Conservation (phyloP, 1,140 invertebrate species). For the Drosophila nebulosa region DNA sequence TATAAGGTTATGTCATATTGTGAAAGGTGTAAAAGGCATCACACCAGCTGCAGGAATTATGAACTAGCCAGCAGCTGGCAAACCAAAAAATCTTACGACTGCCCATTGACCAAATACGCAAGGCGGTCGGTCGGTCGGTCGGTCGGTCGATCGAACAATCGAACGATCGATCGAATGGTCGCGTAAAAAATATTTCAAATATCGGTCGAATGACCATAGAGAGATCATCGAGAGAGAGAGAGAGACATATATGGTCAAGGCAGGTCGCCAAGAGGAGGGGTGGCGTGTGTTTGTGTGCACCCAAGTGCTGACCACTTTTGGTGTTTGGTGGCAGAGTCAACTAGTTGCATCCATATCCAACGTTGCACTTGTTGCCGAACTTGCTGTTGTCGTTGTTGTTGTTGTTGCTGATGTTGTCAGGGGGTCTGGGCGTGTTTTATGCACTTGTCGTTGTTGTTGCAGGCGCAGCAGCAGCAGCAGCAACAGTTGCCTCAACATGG, state of each 20-base stretch:
- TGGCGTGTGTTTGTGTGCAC: too few species aligned
- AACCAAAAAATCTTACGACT: constrained; percentile 5
- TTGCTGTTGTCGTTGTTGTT: constrained; percentile 11
- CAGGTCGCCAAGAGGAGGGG: too few species aligned
- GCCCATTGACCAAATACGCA: constrained; percentile 46
- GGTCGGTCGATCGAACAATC: too few species aligned
- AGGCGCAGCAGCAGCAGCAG: too few species aligned
- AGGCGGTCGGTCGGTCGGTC: too few species aligned
- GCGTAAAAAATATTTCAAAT: constrained; percentile 57
- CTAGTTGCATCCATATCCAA: constrained; percentile 35
- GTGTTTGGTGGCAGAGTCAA: constrained; percentile 11
- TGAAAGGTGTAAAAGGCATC: constrained; percentile 51
- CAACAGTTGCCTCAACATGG: constrained; percentile 49
- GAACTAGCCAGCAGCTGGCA: constrained; percentile 18
- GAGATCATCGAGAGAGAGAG: too few species aligned
- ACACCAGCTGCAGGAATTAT: constrained; percentile 48
- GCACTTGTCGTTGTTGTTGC: constrained; percentile 31
- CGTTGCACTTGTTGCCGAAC: constrained; percentile 37
- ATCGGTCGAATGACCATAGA: constrained; percentile 69
- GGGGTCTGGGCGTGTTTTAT: constrained; percentile 67
- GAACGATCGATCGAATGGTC: too few species aligned
- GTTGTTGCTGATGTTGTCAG: constrained; percentile 42
- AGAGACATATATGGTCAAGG: constrained; percentile 54
- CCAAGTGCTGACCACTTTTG: constrained; percentile 56
- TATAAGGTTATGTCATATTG: constrained; percentile 45